phyloP scores from a whole-genome alignment of 2,888 invertebrate species.

The Leucophenga maculata region DNA sequence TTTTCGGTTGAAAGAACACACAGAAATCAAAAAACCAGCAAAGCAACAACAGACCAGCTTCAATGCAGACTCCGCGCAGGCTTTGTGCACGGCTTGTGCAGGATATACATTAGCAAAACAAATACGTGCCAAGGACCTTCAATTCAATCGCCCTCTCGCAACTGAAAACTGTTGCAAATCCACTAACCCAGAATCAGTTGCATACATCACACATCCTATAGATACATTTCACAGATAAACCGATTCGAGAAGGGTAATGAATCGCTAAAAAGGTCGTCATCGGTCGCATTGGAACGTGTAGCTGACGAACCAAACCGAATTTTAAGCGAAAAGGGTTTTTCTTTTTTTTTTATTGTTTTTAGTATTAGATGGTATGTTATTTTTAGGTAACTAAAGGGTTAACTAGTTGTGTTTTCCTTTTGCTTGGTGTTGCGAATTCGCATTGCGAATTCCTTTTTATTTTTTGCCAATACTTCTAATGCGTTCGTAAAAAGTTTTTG shows the following conservation, averaged over 20 bases:
- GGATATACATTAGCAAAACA: slow-evolving; percentile 27
- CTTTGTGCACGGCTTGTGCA: slow-evolving; percentile 9
- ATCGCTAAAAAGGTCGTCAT: slow-evolving; percentile 61
- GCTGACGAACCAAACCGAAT: slow-evolving; percentile 67
- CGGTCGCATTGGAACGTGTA: slow-evolving; percentile 53
- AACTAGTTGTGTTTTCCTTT: neutral
- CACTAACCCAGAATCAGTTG: slow-evolving; percentile 43
- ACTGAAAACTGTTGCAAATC: slow-evolving; percentile 52
- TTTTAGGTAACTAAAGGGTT: slow-evolving; percentile 11
- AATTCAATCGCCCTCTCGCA: neutral
- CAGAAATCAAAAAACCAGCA: slow-evolving; percentile 46
- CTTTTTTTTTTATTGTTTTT: slow-evolving; percentile 3
- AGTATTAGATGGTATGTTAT: slow-evolving; percentile 1
- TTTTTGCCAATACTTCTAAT: neutral
- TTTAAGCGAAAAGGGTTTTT: slow-evolving; percentile 54
- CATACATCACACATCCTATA: slow-evolving; percentile 39
- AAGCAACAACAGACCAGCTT: slow-evolving; percentile 35
- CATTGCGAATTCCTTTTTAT: slow-evolving; percentile 11
- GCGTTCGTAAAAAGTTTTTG: slow-evolving; percentile 3
- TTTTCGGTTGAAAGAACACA: slow-evolving; percentile 69
- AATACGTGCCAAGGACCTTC: slow-evolving; percentile 27
- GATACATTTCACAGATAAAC: slow-evolving; percentile 69
- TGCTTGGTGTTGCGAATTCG: slow-evolving; percentile 18
- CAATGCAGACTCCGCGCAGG: neutral
- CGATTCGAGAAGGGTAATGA: slow-evolving; percentile 71